These are phyloP conservation scores for Triplophysa dalaica DNA, from an alignment of 2,113 vertebrate species.

Conservation along the genomic window DNA sequence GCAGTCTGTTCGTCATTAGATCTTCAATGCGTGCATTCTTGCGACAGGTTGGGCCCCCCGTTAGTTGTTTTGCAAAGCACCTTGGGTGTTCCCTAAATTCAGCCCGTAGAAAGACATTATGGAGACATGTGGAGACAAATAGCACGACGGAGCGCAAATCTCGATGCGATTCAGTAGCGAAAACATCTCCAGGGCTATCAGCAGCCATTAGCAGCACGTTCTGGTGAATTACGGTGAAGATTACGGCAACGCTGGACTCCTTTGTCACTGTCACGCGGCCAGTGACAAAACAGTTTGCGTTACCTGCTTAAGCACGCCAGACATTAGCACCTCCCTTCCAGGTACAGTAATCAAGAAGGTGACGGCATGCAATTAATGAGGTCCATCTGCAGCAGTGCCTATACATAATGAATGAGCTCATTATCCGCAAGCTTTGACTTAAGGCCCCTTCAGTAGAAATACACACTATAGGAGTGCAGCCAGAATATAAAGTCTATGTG, in stretches of 20 bases:
- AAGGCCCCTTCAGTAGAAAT: slow-evolving; percentile 48
- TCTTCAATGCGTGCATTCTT: slow-evolving; percentile 66
- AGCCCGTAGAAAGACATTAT: slow-evolving; percentile 81
- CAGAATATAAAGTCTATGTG: slow-evolving; percentile 8
- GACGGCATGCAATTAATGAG: slow-evolving; percentile 83
- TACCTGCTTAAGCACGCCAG: slow-evolving; percentile 79
- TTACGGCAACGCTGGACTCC: slow-evolving; percentile 69
- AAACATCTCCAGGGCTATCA: slow-evolving; percentile 82
- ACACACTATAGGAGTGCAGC: slow-evolving; percentile 2
- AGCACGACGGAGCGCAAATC: slow-evolving; percentile 72
- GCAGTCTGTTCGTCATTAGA: slow-evolving; percentile 73
- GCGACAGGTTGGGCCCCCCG: slow-evolving; percentile 73
- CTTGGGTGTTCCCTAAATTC: slow-evolving; percentile 79
- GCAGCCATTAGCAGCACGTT: slow-evolving; percentile 79
- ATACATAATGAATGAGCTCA: slow-evolving; percentile 83
- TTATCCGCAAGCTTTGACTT: slow-evolving; percentile 70
- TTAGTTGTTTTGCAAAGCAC: slow-evolving; percentile 77
- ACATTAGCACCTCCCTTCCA: slow-evolving; percentile 83
- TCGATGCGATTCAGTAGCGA: slow-evolving; percentile 79
- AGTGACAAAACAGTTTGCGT: slow-evolving; percentile 78
- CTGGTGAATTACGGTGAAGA: slow-evolving; percentile 74
- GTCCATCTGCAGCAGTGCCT: slow-evolving; percentile 76
- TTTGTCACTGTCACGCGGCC: slow-evolving; percentile 76
- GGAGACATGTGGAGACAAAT: slow-evolving; percentile 77
- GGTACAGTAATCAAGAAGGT: slow-evolving; percentile 79